phyloP scores from a whole-genome alignment of 2,888 invertebrate genomes.

The Apomyelois bistriatella region DNA sequence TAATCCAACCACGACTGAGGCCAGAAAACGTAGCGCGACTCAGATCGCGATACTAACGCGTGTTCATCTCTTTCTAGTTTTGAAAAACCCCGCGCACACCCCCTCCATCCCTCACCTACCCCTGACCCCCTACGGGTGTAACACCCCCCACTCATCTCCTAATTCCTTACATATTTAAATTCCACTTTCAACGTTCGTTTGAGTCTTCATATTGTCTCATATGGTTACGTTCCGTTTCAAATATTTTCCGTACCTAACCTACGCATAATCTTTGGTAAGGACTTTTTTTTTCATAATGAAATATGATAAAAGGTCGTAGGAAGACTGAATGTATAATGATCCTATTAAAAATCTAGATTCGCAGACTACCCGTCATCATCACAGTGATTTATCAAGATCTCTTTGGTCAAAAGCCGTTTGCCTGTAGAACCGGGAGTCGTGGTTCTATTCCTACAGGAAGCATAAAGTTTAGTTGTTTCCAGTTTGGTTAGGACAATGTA shows the following conservation, averaged over 20 bases:
- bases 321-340: neutral
- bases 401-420: no score
- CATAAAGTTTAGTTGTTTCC: no score
- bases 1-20: conserved; percentile 31
- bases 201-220: conserved; percentile 74
- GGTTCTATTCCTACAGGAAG: no score
- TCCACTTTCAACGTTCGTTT: conserved; percentile 68
- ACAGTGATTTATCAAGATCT: no score
- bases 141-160: conserved; percentile 50
- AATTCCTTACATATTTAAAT: conserved; percentile 81
- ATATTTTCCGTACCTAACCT: conserved; percentile 26
- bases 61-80: conserved; percentile 81
- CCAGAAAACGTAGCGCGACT: conserved; percentile 34
- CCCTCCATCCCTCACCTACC: conserved; percentile 21
- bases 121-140: conserved; percentile 25
- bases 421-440: no score
- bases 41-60: conserved; percentile 77
- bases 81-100: conserved; percentile 60
- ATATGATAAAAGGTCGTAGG: neutral
- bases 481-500: no score
- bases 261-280: conserved; percentile 16
- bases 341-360: no score
- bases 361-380: no score
- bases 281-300: conserved; percentile 16
- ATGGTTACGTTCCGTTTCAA: conserved; percentile 50